Conservation (phyloP, 1,140 invertebrate genomes). For the Cotesia typhae region DNA sequence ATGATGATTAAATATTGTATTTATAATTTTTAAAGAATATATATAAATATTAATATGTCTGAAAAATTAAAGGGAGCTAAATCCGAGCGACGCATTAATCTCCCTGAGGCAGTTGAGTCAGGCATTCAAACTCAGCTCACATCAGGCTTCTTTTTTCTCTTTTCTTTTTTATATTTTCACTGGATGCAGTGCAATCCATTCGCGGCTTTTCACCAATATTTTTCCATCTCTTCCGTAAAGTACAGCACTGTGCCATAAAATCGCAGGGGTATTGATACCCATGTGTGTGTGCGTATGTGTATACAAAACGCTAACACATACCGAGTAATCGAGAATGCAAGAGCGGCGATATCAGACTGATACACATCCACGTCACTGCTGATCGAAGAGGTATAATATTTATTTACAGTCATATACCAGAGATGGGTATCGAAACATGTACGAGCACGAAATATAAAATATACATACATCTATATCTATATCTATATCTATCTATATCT, state of each 20-base stretch:
- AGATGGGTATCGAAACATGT: not conserved
- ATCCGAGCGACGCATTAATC: constrained; percentile 16
- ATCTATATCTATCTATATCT: too few relatives aligned
- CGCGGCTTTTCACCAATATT: constrained; percentile 27
- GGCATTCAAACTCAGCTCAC: too few relatives aligned
- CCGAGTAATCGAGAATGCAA: constrained; percentile 22
- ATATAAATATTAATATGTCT: not conserved
- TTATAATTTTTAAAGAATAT: too few relatives aligned
- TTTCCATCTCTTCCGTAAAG: constrained; percentile 19
- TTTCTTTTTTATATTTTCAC: not conserved
- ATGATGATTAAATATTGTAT: too few relatives aligned
- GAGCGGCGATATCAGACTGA: not conserved
- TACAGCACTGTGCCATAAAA: not conserved
- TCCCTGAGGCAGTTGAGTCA: not conserved
- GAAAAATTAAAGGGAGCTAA: constrained; percentile 9
- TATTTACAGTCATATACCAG: not conserved
- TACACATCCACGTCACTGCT: constrained; percentile 2
- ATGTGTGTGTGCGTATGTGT: too few relatives aligned
- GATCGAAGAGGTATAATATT: constrained; percentile 12
- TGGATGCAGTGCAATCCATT: constrained; percentile 12
- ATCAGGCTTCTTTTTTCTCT: not conserved
- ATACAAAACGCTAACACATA: not conserved
- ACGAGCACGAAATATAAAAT: constrained; percentile 7
- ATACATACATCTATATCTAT: not conserved
- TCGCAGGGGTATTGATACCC: not conserved